These are phyloP conservation scores for Abrostola tripartita DNA, from an alignment of 2,888 invertebrate genomes.

Conservation along the genomic window DNA sequence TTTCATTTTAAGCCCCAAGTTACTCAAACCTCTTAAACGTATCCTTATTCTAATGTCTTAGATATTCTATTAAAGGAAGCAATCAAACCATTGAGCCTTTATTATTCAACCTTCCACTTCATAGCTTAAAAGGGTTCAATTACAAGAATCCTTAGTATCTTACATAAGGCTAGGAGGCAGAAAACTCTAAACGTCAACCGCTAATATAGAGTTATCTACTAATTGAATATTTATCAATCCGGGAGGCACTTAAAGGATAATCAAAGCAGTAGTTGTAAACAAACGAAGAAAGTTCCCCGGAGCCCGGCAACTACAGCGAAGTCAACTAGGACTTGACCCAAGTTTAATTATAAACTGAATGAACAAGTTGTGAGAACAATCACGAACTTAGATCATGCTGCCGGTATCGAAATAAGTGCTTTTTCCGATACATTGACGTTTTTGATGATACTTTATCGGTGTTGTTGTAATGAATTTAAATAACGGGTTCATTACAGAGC, in stretches of 20 bases:
- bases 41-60: background rate
- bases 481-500: background rate
- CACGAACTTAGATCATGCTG: conserved; percentile 75
- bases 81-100: conserved; percentile 8
- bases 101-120: background rate
- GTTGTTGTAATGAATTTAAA: background rate
- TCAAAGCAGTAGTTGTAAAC: conserved; percentile 75
- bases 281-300: conserved; percentile 79
- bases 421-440: conserved; percentile 54
- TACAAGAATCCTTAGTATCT: conserved; percentile 16
- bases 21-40: too few relatives aligned
- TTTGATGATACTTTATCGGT: conserved; percentile 31
- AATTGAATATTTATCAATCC: conserved; percentile 72
- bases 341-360: conserved; percentile 86
- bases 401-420: conserved; percentile 64
- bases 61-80: conserved; percentile 10
- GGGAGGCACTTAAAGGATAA: conserved; percentile 72
- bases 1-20: too few relatives aligned
- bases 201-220: conserved; percentile 39
- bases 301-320: conserved; percentile 72
- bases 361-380: conserved; percentile 78
- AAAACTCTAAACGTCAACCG: conserved; percentile 22
- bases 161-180: conserved; percentile 1
- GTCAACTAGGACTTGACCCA: conserved; percentile 80
- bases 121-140: conserved; percentile 24